Evolutionary conservation across 2,797 vertebrate genomes (phyloP), one percentile per base, ranked within the genome.

Genomic region (Paramormyrops hopkinsi): DNA sequence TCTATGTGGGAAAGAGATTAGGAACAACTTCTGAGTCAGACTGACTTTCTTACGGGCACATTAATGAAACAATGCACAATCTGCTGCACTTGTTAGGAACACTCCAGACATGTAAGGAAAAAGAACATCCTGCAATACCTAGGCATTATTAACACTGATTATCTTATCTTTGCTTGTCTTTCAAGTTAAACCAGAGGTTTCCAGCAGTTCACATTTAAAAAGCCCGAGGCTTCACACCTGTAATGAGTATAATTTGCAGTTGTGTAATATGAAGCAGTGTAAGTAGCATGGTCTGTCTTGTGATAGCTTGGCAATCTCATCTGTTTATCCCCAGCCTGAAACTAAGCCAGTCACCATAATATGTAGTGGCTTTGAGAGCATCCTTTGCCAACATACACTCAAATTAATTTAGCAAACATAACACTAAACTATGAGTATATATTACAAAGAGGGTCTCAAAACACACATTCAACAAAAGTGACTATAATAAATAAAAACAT

Each of bases 1-100:
- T 87, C 62, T 89, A 87, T 44, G 83, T 89, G 89, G 83, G 44
- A 62, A 69, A 69, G 59, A 88, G 48, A 53, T 84, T 89, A 84
- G 19, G 82, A 86, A 54, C 44, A 86, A 51, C 84, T 69, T 86
- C 82, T 89, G 88, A 89, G 6, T 51, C 22, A 87, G 46, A 33
- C 46, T 22, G 53, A 83, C 8, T 86, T 17, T 86, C 44, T 85
- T 62, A 46, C 65, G 54, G n/a, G 48, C 83, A 56, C 29, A 17
- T 56, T 41, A 41, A 56, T 59, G 53, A 59, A 87, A 59, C 51
- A 14, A 48, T 62, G 37, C 59, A 11, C 51, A 73, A 87, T 53
- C 41, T 37, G 56, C 46, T 69, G 54, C 44, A 51, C 44, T 56
- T 65, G 33, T 50, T 86, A 51, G 33, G 25, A 50, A 53, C 14